Percentiles rank a stretch among this genome's conserved stretches.
Conservation (phyloP, 2,888 invertebrate species). For the Ochropacha duplaris region DNA sequence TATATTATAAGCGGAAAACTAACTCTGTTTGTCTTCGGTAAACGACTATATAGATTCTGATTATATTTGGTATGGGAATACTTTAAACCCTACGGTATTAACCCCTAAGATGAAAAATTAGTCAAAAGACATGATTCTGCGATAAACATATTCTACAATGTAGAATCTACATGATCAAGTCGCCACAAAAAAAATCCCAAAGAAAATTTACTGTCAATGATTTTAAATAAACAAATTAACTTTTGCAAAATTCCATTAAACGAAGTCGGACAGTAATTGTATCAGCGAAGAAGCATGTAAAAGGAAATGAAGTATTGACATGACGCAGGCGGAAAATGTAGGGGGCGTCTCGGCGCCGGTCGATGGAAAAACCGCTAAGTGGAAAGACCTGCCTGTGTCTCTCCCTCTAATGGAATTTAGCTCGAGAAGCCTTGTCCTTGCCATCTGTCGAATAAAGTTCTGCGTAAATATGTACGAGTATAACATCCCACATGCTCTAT, state of each 20-base stretch:
- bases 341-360: conserved; percentile 32
- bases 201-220: conserved; percentile 23
- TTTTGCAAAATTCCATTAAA: neutral
- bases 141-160: too few species aligned
- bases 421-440: conserved; percentile 38
- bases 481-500: conserved; percentile 9
- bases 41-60: too few species aligned
- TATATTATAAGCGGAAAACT: too few species aligned
- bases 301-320: conserved; percentile 32
- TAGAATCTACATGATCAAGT: too few species aligned
- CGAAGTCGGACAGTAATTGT: conserved; percentile 24
- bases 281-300: conserved; percentile 22
- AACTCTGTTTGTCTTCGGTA: too few species aligned
- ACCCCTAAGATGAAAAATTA: too few species aligned
- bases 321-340: conserved; percentile 17
- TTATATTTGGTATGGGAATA: too few species aligned
- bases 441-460: conserved; percentile 36
- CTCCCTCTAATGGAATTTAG: conserved; percentile 59
- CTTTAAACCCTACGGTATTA: too few species aligned
- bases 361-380: conserved; percentile 54
- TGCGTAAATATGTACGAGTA: conserved; percentile 21
- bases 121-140: too few species aligned
- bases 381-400: conserved; percentile 49
- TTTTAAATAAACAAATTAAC: neutral
- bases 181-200: too few species aligned